Evolutionary conservation across 2,797 vertebrate genomes (phyloP).

Genomic region (Rhinella marina): DNA sequence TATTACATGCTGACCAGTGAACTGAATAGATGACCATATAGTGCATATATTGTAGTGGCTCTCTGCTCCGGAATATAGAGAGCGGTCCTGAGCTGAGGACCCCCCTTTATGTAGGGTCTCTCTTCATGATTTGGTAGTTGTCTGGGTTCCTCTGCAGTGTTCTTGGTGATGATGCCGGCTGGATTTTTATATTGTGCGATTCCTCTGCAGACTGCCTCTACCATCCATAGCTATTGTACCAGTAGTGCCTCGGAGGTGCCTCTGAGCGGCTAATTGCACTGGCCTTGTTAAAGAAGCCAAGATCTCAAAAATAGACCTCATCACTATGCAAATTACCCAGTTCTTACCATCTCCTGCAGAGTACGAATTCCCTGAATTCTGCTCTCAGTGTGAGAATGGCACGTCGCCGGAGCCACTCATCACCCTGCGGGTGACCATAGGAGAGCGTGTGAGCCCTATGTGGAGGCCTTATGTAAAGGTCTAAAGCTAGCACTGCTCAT

Average conservation of each 20-base stretch:
- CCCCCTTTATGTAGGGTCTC: neutral
- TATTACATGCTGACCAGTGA: no score
- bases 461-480: neutral
- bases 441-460: neutral
- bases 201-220: neutral
- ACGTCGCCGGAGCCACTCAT: constrained; percentile 5
- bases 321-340: constrained; percentile 18
- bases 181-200: neutral
- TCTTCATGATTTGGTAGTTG: neutral
- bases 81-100: neutral
- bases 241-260: constrained; percentile 30
- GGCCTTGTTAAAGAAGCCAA: constrained; percentile 36
- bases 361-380: constrained; percentile 22
- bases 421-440: neutral
- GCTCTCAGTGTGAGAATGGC: neutral
- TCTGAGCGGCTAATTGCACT: constrained; percentile 37
- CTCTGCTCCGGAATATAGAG: neutral
- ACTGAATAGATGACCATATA: no score
- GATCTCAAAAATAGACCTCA: constrained; percentile 36
- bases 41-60: neutral
- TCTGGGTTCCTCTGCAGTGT: no score
- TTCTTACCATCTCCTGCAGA: constrained; percentile 33
- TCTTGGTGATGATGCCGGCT: neutral
- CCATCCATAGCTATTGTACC: neutral
- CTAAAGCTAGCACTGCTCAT: neutral